These are phyloP conservation scores for Macroglossus sobrinus DNA, from an alignment of 2,113 vertebrate species.

Conservation along the genomic window DNA sequence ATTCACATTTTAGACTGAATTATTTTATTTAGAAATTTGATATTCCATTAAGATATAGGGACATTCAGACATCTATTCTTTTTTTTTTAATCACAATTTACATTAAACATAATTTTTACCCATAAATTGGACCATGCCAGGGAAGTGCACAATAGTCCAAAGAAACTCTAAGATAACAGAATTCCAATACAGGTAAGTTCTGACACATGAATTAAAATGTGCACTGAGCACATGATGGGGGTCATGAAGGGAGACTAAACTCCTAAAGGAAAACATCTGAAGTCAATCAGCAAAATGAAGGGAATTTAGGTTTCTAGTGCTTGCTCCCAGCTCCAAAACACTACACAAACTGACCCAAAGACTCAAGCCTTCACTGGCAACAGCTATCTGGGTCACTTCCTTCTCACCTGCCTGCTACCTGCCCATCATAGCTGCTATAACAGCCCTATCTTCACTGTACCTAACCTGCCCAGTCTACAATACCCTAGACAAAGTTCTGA, in stretches of 20 bases:
- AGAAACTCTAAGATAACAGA: neutral
- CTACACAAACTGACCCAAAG: neutral
- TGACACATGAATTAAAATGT: neutral
- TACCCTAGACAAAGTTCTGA: neutral
- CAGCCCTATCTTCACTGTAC: neutral
- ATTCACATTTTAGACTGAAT: neutral
- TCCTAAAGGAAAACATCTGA: neutral
- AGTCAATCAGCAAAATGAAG: neutral
- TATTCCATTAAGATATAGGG: neutral
- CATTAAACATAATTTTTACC: neutral
- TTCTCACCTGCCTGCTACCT: neutral
- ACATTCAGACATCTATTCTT: neutral
- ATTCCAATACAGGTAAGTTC: neutral
- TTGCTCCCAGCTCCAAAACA: neutral
- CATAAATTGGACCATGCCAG: neutral
- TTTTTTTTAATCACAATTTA: neutral
- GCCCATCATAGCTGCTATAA: neutral
- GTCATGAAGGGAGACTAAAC: neutral
- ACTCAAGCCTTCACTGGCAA: neutral
- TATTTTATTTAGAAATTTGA: neutral
- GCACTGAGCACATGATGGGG: neutral
- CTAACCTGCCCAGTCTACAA: neutral
- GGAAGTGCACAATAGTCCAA: neutral
- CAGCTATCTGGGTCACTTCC: neutral
- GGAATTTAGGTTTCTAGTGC: neutral